Base-by-base conservation (phyloP, 2,113 vertebrate genomes). In the Jacana jacana region DNA sequence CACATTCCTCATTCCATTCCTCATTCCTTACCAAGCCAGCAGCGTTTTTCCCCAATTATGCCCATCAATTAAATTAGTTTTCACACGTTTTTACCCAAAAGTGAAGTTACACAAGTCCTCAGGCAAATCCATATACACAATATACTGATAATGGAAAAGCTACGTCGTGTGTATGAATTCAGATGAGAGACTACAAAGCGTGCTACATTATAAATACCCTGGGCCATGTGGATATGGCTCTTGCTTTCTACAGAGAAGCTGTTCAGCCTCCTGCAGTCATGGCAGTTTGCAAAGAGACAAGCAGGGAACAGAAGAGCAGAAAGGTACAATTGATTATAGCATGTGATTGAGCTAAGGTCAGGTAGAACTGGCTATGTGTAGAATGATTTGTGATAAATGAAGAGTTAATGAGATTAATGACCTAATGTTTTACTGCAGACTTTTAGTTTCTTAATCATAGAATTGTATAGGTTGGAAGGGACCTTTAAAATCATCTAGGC, bases 21-120 rank as follows among this genome's bases (percentile, higher is more conserved):
- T 68, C 65, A 35, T 60, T 91, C 46, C 55, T 70, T 63, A 65
- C 37, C 17, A n/a, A 16, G 54, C 24, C 72, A 89, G 75, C 16
- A 91, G 27, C 28, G 60, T 0, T 84, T 52, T 11, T 7, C 0
- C 2, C 11, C 23, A 25, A 22, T 19, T 64, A 40, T 7, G 5
- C 49, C 35, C 77, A 49, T 4, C 11, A 5, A 46, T 30, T 42
- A 10, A 64, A 22, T 24, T 51, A 64, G 33, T 86, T 89, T 86
- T 65, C 20, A 6, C 8, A 6, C 70, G 10, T 39, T 66, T 61
- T 80, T 72, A 18, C 76, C 76, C 33, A 63, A 11, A 63, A 15
- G 10, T 61, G 52, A 24, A 13, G 66, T 31, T 55, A 55, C 54
- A 33, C 30, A 55, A 48, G 33, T 48, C 61, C n/a, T 44, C 6